These are phyloP conservation scores for Loris lydekkerianus DNA, from an alignment of 2,797 vertebrate species.

Conservation along the genomic window DNA sequence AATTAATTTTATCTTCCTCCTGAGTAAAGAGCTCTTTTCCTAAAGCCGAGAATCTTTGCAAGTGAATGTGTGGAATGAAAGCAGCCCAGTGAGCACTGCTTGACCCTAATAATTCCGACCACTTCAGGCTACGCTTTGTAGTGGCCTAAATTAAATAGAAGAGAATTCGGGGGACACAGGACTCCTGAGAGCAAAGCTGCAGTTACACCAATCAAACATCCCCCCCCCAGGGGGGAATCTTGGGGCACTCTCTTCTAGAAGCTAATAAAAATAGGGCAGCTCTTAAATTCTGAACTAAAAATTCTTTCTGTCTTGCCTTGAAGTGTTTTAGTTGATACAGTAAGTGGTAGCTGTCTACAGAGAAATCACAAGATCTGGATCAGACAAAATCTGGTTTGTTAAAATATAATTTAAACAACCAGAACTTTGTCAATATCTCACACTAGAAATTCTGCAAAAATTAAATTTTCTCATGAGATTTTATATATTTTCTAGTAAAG, in stretches of 20 bases:
- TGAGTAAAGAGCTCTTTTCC: not conserved
- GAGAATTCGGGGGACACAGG: not conserved
- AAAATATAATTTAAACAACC: not conserved
- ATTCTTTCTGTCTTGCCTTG: not conserved
- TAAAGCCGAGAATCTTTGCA: not conserved
- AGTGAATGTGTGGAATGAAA: not conserved
- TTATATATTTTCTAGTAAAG: not conserved
- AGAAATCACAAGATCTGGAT: not conserved
- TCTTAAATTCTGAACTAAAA: not conserved
- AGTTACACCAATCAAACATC: fast-evolving
- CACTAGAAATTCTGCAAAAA: not conserved
- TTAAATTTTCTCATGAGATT: not conserved
- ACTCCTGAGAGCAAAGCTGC: not conserved
- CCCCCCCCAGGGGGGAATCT: not conserved
- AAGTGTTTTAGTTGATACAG: not conserved
- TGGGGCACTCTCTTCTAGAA: not conserved
- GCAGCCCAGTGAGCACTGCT: fast-evolving
- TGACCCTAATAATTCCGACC: not conserved
- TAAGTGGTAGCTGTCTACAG: not conserved
- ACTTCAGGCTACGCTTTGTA: not conserved
- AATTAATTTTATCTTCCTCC: not conserved
- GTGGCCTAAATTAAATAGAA: not conserved
- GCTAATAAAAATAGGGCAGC: not conserved
- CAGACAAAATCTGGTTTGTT: not conserved
- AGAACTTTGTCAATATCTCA: not conserved